A percentile compares a stretch with the other conserved stretches of the same genome.
phyloP scores from a whole-genome alignment of 2,888 invertebrate species.

The Lepidocyrtoides sp. region DNA sequence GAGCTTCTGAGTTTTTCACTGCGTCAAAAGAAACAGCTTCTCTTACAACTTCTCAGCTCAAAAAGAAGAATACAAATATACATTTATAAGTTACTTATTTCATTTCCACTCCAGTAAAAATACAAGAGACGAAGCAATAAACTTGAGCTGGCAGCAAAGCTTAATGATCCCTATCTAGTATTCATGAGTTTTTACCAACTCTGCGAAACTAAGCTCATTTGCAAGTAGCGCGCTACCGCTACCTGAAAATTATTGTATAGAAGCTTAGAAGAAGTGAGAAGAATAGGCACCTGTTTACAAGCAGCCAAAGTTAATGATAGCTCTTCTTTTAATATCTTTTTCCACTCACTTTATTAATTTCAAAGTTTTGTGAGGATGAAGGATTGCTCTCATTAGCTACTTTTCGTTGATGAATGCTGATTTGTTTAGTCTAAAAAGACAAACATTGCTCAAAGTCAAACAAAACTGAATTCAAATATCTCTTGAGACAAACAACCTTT shows the following conservation, averaged over 20 bases:
- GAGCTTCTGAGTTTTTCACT: constrained; percentile 46
- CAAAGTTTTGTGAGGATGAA: background rate
- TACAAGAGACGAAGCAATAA: constrained; percentile 61
- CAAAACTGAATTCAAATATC: background rate
- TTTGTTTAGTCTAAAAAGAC: background rate
- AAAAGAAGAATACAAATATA: constrained; percentile 10
- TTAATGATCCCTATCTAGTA: constrained; percentile 73
- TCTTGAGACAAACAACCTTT: background rate
- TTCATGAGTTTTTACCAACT: background rate
- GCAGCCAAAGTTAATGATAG: background rate
- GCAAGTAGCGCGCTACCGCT: background rate
- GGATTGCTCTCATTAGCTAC: constrained; percentile 33
- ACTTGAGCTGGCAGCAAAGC: constrained; percentile 70
- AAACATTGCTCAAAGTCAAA: constrained; percentile 15
- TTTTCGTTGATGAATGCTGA: background rate
- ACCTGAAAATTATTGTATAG: constrained; percentile 2
- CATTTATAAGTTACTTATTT: too few relatives aligned
- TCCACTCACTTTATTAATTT: background rate
- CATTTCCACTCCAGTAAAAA: constrained; percentile 37
- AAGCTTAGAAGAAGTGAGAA: constrained; percentile 25
- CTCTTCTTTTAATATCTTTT: constrained; percentile 1
- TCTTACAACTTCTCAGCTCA: background rate
- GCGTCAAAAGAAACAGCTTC: constrained; percentile 24
- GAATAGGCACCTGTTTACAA: background rate
- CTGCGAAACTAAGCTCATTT: background rate